Evolutionary conservation across 2,888 invertebrate species (phyloP), one percentile per base, ranked within the genome.

Genomic region (Diachrysia chrysitis): DNA sequence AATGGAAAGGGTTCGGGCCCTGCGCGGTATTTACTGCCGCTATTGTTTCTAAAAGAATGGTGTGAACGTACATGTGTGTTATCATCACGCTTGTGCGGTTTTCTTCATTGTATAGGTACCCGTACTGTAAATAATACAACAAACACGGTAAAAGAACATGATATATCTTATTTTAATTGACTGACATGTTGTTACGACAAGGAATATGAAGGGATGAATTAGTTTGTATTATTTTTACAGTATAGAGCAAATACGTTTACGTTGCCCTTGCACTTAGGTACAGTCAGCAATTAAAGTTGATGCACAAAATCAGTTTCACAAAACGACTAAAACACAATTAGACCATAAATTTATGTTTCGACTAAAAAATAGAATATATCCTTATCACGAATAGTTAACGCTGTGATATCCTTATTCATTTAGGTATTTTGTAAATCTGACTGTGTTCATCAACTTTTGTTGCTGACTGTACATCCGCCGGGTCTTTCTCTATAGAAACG

Each of bases 181-280:
- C 42, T 42, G 42, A 42, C 42, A 42, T 42, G n/a, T 42, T 19
- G 10, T 48, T 19, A 9, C 3, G 12, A 51, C 21, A 51, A 51
- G 42, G 58, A 58, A 57, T 64, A 56, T 51, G 19, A 56, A 25
- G 57, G 56, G 57, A 35, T 73, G 48, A 29, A 25, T 17, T 51
- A 59, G 32, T 42, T 35, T 51, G 55, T 66, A 58, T 42, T 46
- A 66, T 58, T 56, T 25, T 23, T 25, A 53, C 46, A 19, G n/a
- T 37, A 37, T 5, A 62, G 67, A 63, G 25, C 46, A 21, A 29
- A 57, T 17, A 25, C 42, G 21, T 35, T 58, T 55, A 16, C 23
- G 42, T 37, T 58, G 21, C 53, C 32, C 9, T 58, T 21, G n/a
- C 19, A 58, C 12, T 10, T n/a, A n/a, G n/a, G n/a, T n/a, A n/a